Base-by-base conservation (phyloP, 2,113 vertebrate genomes). In the Macquaria australasica region DNA sequence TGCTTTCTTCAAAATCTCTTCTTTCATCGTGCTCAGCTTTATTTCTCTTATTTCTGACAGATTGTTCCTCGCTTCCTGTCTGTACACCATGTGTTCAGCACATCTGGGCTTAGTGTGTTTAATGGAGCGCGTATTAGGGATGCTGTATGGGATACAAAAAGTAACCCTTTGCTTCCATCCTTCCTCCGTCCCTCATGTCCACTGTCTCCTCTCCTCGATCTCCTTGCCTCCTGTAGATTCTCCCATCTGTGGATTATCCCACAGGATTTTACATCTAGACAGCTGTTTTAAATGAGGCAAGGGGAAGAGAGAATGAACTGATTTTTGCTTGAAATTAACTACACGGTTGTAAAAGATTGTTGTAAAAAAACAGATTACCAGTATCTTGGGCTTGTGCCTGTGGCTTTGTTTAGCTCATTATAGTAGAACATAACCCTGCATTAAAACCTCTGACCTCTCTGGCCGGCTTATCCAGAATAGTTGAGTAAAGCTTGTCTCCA, bases 171-270 rank as follows among this genome's bases (percentile, higher is more conserved):
- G 31, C 53, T 83, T 80, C 70, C 56, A 84, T 59, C 74, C 31
- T 84, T 58, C 39, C 60, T 82, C 53, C 63, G 77, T 67, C 34
- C 45, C 64, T 79, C 59, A 45, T 25, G 41, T 74, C 28, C 55
- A 34, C 73, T 31, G 34, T 55, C 45, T 80, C 37, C 63, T 59
- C 48, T 77, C 62, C 43, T 81, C 16, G 16, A 81, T 77, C 73
- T 58, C 74, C 64, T 43, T 23, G 51, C 81, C 53, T 76, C 62
- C 78, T 34, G 71, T 21, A 51, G 70, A 81, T 81, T 69, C 82
- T 85, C 73, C 63, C 77, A 70, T 89, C 81, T 89, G 83, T 51
- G 79, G 85, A 86, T 93, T 87, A 93, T 90, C 87, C 28, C 41
- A 6, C 11, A 4, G 76, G 81, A 85, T 87, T 90, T 90, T 60